A percentile compares a stretch with the other conserved stretches of the same genome.
Evolutionary conservation across 2,113 vertebrate genomes (phyloP).

Genomic region (Callorhinus ursinus): DNA sequence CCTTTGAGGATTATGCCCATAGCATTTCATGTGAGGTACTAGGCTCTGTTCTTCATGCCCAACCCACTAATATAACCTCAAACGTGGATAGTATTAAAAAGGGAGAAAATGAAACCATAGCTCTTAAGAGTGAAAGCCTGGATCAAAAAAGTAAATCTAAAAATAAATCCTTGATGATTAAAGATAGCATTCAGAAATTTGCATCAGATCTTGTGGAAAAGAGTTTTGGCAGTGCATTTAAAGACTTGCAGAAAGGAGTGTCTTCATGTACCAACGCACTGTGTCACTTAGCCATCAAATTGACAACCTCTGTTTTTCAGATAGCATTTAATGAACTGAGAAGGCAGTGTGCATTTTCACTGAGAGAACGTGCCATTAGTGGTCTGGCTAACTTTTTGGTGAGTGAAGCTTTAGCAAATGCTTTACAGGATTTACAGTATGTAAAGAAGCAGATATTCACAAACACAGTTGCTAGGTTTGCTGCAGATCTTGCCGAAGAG

Average conservation of each 20-base stretch:
- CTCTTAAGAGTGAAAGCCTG: conserved; percentile 69
- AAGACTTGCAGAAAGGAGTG: conserved; percentile 96
- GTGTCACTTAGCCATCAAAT: conserved; percentile 93
- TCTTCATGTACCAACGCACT: conserved; percentile 95
- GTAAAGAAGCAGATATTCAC: conserved; percentile 97
- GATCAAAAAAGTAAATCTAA: conserved; percentile 86
- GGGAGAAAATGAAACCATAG: conserved; percentile 74
- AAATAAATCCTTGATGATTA: conserved; percentile 90
- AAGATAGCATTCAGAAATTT: conserved; percentile 95
- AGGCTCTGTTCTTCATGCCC: conserved; percentile 89
- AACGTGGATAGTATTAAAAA: conserved; percentile 46
- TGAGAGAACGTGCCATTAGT: conserved; percentile 94
- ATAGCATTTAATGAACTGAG: conserved; percentile 98
- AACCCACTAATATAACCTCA: neutral
- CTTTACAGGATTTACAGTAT: conserved; percentile 92
- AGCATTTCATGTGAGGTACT: conserved; percentile 94
- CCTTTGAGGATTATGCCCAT: conserved; percentile 93
- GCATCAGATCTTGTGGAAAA: conserved; percentile 95
- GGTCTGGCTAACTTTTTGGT: conserved; percentile 94
- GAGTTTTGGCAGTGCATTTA: conserved; percentile 95
- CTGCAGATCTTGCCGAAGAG: conserved; percentile 96
- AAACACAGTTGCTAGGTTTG: conserved; percentile 92
- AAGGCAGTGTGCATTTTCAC: conserved; percentile 90
- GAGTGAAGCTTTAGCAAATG: conserved; percentile 93
- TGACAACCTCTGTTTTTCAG: conserved; percentile 96